phyloP scores from a whole-genome alignment of 1,140 invertebrate species.

The Bombus impatiens region DNA sequence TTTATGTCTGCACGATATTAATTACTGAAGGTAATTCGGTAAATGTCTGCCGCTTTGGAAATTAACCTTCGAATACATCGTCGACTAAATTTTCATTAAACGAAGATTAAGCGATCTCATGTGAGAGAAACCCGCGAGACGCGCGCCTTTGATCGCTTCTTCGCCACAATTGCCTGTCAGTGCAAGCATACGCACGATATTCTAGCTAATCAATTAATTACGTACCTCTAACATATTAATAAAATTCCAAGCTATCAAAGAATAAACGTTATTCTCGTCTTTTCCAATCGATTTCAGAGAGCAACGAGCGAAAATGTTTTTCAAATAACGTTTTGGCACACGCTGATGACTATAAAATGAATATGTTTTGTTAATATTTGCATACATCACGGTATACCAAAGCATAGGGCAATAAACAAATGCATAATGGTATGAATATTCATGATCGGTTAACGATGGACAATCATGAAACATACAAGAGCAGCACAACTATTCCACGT shows the following conservation, averaged over 20 bases:
- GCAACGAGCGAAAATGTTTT: not conserved
- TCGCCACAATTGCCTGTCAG: conserved; percentile 39
- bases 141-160: conserved; percentile 38
- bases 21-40: not conserved
- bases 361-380: conserved; percentile 64
- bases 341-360: conserved; percentile 55
- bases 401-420: conserved; percentile 42
- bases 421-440: conserved; percentile 58
- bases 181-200: not conserved
- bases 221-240: not conserved
- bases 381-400: conserved; percentile 52
- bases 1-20: not conserved
- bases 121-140: not conserved
- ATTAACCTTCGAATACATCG: conserved; percentile 8
- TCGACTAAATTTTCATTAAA: conserved; percentile 22
- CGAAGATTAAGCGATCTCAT: conserved; percentile 28
- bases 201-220: conserved; percentile 39
- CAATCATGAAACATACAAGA: conserved; percentile 62
- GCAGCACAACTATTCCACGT: not conserved
- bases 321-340: too few relatives aligned
- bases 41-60: not conserved
- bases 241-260: not conserved
- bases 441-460: conserved; percentile 47
- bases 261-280: not conserved
- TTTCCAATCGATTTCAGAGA: not conserved